Evolutionary conservation across 2,888 invertebrate species (phyloP), one percentile per base, ranked within the genome.

Genomic region (Lacanobia oleracea): DNA sequence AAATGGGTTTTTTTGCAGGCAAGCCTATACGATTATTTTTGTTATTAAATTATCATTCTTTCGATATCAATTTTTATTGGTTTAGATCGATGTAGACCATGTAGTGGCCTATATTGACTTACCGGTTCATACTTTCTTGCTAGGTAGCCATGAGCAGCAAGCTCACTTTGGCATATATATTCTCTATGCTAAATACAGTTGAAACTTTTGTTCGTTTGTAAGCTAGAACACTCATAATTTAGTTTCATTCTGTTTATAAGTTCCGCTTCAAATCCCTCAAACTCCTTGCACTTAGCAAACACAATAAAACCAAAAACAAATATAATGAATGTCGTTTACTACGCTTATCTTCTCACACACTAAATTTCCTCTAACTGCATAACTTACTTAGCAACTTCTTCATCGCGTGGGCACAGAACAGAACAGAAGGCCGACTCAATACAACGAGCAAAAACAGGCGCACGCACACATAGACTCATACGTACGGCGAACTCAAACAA

Each of bases 381-480:
- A 86, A 85, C 85, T 81, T 70, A 74, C 79, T 82, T 62, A 69
- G 37, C n/a, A 70, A 70, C 54, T 77, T 82, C 59, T 68, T 62
- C 21, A 43, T 23, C 23, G 14, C 63, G 27, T 23, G 18, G 23
- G 1, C 1, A 21, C 21, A 59, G 21, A 59, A 27, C 4, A n/a
- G 2, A 12, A 21, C 51, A 77, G 78, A 70, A 74, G 59, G 18
- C 40, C 1, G 0, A 0, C 0, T 59, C 23, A 2, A 9, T 16
- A 18, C n/a, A 27, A 10, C 1, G 1, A 23, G 0, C 3, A 6
- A 43, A 56, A 60, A 40, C 14, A 12, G 10, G 21, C 0, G 0
- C 10, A 50, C 48, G 12, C 40, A 56, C 16, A 43, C 43, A 59
- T 14, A 37, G 33, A 57, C 18, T 7, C 7, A 7, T 14, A 12